A percentile compares a stretch with the other conserved stretches of the same genome.
phyloP scores from a whole-genome alignment of 2,888 invertebrate genomes.

The Aphelenchoides bicaudatus region DNA sequence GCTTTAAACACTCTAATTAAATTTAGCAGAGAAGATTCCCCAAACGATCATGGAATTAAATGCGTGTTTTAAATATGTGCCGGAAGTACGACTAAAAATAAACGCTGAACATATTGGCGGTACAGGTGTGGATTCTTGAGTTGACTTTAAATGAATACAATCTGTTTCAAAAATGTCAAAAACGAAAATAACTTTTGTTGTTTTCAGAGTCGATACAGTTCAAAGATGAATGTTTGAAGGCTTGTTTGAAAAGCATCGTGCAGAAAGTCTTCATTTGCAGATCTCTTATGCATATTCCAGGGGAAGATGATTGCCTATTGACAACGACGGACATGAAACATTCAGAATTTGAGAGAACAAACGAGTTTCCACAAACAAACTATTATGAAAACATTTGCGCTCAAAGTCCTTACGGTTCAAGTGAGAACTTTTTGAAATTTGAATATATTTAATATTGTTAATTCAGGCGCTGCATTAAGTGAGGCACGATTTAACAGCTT shows the following conservation, averaged over 20 bases:
- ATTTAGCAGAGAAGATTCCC: slow-evolving; percentile 6
- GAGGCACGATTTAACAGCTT: slow-evolving; percentile 18
- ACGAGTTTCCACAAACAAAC: slow-evolving; percentile 25
- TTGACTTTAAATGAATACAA: no score
- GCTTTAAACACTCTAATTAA: no score
- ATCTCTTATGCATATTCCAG: slow-evolving; percentile 25
- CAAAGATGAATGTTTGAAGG: slow-evolving; percentile 29
- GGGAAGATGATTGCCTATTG: slow-evolving; percentile 27
- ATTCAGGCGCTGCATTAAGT: slow-evolving; percentile 9
- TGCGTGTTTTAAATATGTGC: slow-evolving; percentile 20
- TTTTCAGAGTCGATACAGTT: slow-evolving; percentile 26
- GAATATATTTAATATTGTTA: background rate
- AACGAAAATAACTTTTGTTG: no score
- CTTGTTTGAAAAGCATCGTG: slow-evolving; percentile 22
- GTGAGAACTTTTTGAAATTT: slow-evolving; percentile 5
- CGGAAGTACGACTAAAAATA: slow-evolving; percentile 21
- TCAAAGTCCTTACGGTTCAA: slow-evolving; percentile 2
- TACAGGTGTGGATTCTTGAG: no score
- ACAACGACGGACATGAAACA: slow-evolving; percentile 19
- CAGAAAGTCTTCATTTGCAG: slow-evolving; percentile 24
- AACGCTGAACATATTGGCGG: slow-evolving; percentile 25
- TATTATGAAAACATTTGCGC: slow-evolving; percentile 30
- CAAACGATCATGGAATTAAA: slow-evolving; percentile 22
- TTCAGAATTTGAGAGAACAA: slow-evolving; percentile 14
- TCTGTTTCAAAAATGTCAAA: no score